These are phyloP conservation scores for Passer domesticus DNA, from an alignment of 2,113 vertebrate genomes.

Conservation along the genomic window DNA sequence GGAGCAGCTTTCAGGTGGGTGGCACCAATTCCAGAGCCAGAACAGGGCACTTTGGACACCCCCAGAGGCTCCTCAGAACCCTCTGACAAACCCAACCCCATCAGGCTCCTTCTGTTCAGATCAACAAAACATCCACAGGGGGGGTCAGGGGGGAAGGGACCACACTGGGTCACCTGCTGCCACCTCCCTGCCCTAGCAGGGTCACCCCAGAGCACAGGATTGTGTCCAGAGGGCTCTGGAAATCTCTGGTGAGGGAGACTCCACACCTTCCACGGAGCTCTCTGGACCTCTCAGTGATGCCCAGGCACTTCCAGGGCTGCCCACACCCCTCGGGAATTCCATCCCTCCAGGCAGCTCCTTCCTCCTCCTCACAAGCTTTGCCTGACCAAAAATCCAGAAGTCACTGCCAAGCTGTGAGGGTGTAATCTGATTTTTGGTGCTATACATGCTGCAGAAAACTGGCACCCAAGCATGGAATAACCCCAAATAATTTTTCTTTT, in stretches of 20 bases:
- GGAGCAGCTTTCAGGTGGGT: no score
- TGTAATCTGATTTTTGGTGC: neutral
- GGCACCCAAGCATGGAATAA: neutral
- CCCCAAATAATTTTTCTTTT: neutral
- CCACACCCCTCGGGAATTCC: neutral
- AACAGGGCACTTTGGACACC: neutral
- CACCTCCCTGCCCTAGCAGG: neutral
- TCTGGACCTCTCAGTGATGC: neutral
- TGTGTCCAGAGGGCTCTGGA: neutral
- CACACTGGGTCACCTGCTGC: neutral
- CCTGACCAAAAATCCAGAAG: neutral
- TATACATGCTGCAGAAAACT: neutral
- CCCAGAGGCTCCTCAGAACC: neutral
- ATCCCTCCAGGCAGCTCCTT: neutral
- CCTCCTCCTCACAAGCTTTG: neutral
- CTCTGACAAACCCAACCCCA: neutral
- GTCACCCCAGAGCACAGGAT: neutral
- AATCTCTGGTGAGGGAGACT: neutral
- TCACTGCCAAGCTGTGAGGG: neutral
- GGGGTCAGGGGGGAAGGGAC: neutral
- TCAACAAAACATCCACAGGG: neutral
- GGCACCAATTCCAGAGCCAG: neutral
- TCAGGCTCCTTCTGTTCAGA: neutral
- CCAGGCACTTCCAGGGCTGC: neutral
- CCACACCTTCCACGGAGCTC: neutral